Evolutionary conservation across 2,113 vertebrate genomes (phyloP).

Genomic region (Ageneiosus marmoratus): DNA sequence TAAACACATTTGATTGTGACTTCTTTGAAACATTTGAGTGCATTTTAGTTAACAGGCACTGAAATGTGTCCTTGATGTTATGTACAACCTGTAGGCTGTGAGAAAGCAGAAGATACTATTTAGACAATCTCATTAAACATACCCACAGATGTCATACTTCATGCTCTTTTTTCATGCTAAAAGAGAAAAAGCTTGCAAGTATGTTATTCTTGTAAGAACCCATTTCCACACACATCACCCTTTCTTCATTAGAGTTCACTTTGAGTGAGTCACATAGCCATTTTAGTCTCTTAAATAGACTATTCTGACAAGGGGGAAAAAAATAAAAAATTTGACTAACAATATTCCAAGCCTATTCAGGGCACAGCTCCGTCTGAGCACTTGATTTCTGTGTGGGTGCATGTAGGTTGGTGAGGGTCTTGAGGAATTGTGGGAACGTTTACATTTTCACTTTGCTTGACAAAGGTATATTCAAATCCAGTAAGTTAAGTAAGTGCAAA

Average conservation of each 20-base stretch:
- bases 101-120: slow-evolving; percentile 29
- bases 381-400: background rate
- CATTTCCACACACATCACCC: background rate
- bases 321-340: slow-evolving; percentile 23
- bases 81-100: slow-evolving; percentile 8
- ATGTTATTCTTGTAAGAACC: slow-evolving; percentile 15
- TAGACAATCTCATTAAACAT: slow-evolving; percentile 42
- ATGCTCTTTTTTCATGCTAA: background rate
- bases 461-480: slow-evolving; percentile 27
- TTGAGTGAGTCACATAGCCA: slow-evolving; percentile 47
- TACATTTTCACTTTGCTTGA: slow-evolving; percentile 7
- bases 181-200: slow-evolving; percentile 28
- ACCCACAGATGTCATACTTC: slow-evolving; percentile 25
- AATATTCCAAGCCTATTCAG: slow-evolving; percentile 10
- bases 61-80: slow-evolving; percentile 33
- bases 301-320: slow-evolving; percentile 19
- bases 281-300: slow-evolving; percentile 38
- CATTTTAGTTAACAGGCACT: slow-evolving; percentile 22
- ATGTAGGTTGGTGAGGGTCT: background rate
- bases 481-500: slow-evolving; percentile 26
- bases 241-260: slow-evolving; percentile 41
- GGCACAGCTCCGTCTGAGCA: background rate
- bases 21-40: background rate
- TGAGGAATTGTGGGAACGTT: background rate
- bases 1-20: slow-evolving; percentile 2